Percentiles rank a stretch among this genome's conserved stretches.
Evolutionary conservation across 2,888 invertebrate genomes (phyloP).

Genomic region (Parnassius apollo): DNA sequence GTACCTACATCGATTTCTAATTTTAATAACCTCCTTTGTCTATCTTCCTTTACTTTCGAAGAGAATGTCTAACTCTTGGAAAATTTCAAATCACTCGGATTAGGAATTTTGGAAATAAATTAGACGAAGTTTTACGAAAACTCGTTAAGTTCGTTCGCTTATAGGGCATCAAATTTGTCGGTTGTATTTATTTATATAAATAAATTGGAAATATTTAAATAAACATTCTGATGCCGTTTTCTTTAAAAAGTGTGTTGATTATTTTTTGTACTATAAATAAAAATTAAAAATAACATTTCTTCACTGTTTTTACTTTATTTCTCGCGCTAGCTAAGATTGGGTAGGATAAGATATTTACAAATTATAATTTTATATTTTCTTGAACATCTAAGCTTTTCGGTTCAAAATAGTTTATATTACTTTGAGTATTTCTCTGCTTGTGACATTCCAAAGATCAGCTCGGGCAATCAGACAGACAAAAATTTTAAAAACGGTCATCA

Average conservation of each 20-base stretch:
- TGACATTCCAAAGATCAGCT: too few relatives aligned
- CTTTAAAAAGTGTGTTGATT: not conserved
- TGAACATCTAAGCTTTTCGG: too few relatives aligned
- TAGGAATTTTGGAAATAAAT: conserved; percentile 16
- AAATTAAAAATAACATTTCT: too few relatives aligned
- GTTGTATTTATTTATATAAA: not conserved
- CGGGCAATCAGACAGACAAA: too few relatives aligned
- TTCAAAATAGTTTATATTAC: too few relatives aligned
- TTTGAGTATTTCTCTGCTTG: too few relatives aligned
- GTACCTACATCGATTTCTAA: conserved; percentile 1
- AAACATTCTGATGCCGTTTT: not conserved
- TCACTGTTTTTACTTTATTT: too few relatives aligned
- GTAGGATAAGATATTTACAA: too few relatives aligned
- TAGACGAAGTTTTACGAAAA: not conserved
- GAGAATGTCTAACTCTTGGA: conserved; percentile 4
- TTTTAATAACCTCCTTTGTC: conserved; percentile 10
- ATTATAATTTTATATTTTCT: too few relatives aligned
- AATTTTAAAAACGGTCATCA: too few relatives aligned
- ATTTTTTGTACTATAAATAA: not conserved
- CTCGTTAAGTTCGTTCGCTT: not conserved
- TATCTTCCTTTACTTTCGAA: not conserved
- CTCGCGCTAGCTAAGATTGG: too few relatives aligned
- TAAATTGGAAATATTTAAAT: not conserved
- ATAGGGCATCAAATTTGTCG: not conserved
- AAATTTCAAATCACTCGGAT: conserved; percentile 12